These are phyloP conservation scores for Hololepta plana DNA, from an alignment of 2,888 invertebrate genomes.

Conservation along the genomic window DNA sequence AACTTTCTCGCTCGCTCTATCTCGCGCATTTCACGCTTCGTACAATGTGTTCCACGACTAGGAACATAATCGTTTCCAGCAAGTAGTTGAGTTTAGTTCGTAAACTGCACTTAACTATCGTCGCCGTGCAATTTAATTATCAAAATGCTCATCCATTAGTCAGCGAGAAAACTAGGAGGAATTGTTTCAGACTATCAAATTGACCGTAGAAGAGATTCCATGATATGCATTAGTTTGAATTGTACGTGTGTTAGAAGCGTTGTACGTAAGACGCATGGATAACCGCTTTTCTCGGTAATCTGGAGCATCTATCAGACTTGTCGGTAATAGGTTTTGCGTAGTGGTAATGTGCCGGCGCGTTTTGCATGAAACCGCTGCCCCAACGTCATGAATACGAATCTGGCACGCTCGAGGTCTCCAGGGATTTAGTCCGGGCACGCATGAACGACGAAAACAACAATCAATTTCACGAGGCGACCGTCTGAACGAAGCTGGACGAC, in stretches of 20 bases:
- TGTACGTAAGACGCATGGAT: conserved; percentile 8
- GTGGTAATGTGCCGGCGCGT: conserved; percentile 12
- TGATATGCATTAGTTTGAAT: conserved; percentile 24
- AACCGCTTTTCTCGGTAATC: conserved; percentile 11
- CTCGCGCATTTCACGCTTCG: no score
- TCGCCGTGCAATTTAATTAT: conserved; percentile 23
- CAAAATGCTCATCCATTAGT: conserved; percentile 24
- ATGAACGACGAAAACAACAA: conserved; percentile 27
- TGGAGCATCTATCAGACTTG: conserved; percentile 13
- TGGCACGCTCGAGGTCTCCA: conserved; percentile 7
- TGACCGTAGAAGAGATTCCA: conserved; percentile 23
- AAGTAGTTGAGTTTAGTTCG: no score
- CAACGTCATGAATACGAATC: conserved; percentile 12
- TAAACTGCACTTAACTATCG: conserved; percentile 11
- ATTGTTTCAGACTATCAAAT: conserved; percentile 23
- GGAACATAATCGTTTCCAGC: no score
- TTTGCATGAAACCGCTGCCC: conserved; percentile 13
- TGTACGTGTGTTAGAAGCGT: conserved; percentile 4
- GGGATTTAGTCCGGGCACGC: conserved; percentile 18
- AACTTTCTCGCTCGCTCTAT: no score
- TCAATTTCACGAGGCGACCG: conserved; percentile 22
- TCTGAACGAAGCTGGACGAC: conserved; percentile 21
- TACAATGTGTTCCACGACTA: no score
- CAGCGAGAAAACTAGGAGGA: conserved; percentile 18
- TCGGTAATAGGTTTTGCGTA: conserved; percentile 10